phyloP scores from a whole-genome alignment of 2,888 invertebrate genomes.

The Tetranychus piercei region DNA sequence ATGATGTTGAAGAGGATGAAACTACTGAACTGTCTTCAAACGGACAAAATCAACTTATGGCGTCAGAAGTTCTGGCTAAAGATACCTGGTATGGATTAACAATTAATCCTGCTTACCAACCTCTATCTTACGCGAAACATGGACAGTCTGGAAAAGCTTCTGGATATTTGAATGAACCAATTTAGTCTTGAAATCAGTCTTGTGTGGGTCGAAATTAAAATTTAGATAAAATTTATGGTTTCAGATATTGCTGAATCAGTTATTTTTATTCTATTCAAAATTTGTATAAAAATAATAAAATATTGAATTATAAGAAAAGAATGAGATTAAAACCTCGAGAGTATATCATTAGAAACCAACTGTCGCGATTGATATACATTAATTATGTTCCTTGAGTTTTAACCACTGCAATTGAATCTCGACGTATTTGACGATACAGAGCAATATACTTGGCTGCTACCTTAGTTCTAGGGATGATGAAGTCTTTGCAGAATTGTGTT shows the following conservation, averaged over 20 bases:
- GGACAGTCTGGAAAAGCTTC: neutral
- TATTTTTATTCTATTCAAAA: no score
- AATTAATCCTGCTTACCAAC: neutral
- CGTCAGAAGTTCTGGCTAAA: neutral
- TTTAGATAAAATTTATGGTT: no score
- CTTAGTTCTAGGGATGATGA: constrained; percentile 59
- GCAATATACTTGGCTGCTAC: constrained; percentile 67
- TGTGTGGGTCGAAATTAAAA: no score
- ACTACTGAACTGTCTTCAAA: neutral
- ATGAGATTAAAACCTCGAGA: no score
- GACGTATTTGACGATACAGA: constrained; percentile 49
- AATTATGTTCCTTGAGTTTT: neutral
- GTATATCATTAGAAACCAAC: no score
- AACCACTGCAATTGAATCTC: constrained; percentile 18
- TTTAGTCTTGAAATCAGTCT: neutral
- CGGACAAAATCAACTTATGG: neutral
- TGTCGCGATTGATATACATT: neutral
- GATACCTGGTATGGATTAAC: constrained; percentile 7
- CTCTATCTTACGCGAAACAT: neutral
- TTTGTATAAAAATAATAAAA: no score
- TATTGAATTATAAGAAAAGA: no score
- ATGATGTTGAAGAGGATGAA: neutral
- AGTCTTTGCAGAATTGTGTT: constrained; percentile 56
- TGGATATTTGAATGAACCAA: neutral
- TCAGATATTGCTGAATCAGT: no score